phyloP scores from a whole-genome alignment of 2,888 invertebrate species.

The Cephus runcator region DNA sequence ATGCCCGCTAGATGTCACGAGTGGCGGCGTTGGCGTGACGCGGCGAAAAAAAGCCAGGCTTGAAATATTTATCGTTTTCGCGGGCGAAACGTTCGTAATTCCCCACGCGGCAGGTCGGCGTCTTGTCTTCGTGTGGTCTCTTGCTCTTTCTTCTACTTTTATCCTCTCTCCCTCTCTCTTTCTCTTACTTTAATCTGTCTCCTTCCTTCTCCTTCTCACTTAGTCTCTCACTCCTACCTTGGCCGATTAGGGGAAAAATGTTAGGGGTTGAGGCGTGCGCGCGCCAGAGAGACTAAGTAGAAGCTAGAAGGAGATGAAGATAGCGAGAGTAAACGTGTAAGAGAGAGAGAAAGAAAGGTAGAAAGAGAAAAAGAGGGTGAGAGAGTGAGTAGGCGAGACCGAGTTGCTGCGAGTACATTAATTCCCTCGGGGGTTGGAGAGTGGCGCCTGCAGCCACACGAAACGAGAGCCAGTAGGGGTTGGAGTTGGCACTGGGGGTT shows the following conservation, averaged over 20 bases:
- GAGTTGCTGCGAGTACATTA: constrained; percentile 16
- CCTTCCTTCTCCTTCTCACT: too few species aligned
- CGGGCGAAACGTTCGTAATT: not conserved
- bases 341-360: not conserved
- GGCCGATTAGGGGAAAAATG: constrained; percentile 1
- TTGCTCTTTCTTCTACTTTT: not conserved
- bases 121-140: not conserved
- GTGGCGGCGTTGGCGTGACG: not conserved
- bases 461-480: constrained; percentile 29
- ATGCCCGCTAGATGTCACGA: not conserved
- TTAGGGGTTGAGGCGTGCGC: not conserved
- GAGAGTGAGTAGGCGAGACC: constrained; percentile 2
- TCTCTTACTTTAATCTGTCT: not conserved
- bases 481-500: constrained; percentile 11
- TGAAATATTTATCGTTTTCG: constrained; percentile 2
- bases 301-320: constrained; percentile 8
- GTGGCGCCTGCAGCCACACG: constrained; percentile 29
- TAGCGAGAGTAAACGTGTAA: constrained; percentile 16
- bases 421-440: constrained; percentile 14
- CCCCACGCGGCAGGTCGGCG: not conserved
- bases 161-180: not conserved
- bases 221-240: not conserved
- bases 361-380: constrained; percentile 1
- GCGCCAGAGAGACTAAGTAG: not conserved
- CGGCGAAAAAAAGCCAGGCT: not conserved